A percentile compares a stretch with the other conserved stretches of the same genome.
phyloP scores from a whole-genome alignment of 1,140 invertebrate genomes.

The Elymnias hypermnestra region DNA sequence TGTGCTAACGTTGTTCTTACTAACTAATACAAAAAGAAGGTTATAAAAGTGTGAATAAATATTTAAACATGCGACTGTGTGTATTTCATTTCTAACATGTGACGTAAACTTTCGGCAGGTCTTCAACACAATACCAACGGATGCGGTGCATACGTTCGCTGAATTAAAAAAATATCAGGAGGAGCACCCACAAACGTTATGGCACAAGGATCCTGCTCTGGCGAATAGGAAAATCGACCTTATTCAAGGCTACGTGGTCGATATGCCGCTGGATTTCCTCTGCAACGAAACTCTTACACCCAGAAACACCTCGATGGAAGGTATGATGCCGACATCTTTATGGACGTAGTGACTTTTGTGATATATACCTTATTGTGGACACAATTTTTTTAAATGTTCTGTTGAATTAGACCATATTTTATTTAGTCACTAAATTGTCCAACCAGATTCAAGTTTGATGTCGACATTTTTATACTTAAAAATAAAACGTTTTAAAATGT shows the following conservation, averaged over 20 bases:
- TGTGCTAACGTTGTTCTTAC: no score
- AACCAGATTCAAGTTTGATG: no score
- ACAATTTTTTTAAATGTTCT: no score
- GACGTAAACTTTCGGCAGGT: constrained; percentile 75
- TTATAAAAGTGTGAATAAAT: no score
- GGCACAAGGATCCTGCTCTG: constrained; percentile 80
- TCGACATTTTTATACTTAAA: no score
- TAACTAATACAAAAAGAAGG: no score
- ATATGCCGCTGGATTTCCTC: constrained; percentile 91
- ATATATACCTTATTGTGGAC: no score
- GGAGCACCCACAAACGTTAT: constrained; percentile 77
- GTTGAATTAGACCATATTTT: no score
- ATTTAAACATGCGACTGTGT: no score
- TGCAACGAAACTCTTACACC: constrained; percentile 89
- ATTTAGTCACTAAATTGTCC: no score
- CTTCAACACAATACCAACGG: constrained; percentile 86
- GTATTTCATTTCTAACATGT: no score
- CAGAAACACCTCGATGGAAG: constrained; percentile 86
- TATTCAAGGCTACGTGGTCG: constrained; percentile 90
- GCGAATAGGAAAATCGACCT: constrained; percentile 83
- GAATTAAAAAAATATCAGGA: constrained; percentile 85
- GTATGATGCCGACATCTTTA: constrained; percentile 86
- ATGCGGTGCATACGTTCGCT: constrained; percentile 85
- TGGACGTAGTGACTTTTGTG: constrained; percentile 89
- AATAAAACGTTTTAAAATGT: no score